Evolutionary conservation across 2,888 invertebrate species (phyloP).

Genomic region (Barypeithes pellucidus): DNA sequence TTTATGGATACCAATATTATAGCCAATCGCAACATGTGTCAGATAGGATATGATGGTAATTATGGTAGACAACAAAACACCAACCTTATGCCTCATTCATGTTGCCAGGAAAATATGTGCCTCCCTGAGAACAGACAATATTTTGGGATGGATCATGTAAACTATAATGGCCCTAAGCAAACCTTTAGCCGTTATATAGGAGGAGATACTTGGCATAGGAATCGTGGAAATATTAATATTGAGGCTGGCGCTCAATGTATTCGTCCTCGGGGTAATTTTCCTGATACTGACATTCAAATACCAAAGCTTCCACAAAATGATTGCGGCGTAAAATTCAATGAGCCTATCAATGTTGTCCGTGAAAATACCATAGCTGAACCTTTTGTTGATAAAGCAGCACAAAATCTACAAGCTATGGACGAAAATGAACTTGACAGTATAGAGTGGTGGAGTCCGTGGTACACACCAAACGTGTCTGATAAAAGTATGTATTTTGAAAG

Average conservation of each 20-base stretch:
- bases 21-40: neutral
- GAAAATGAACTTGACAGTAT: neutral
- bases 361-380: neutral
- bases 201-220: neutral
- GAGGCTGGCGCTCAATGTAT: neutral
- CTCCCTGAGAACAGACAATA: neutral
- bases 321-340: neutral
- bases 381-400: neutral
- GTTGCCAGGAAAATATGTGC: neutral
- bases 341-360: neutral
- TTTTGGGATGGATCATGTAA: neutral
- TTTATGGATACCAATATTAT: neutral
- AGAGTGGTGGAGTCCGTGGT: neutral
- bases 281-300: neutral
- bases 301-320: neutral
- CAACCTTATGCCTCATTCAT: neutral
- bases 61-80: neutral
- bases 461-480: constrained; percentile 1
- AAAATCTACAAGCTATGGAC: neutral
- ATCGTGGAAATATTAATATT: neutral
- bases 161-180: neutral
- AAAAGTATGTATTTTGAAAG: constrained; percentile 1
- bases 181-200: neutral
- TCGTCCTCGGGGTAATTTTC: neutral
- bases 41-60: neutral